These are phyloP conservation scores for Umimayanthus chanpuru DNA, from an alignment of 92 coral and sea anemone species.

Conservation along the genomic window DNA sequence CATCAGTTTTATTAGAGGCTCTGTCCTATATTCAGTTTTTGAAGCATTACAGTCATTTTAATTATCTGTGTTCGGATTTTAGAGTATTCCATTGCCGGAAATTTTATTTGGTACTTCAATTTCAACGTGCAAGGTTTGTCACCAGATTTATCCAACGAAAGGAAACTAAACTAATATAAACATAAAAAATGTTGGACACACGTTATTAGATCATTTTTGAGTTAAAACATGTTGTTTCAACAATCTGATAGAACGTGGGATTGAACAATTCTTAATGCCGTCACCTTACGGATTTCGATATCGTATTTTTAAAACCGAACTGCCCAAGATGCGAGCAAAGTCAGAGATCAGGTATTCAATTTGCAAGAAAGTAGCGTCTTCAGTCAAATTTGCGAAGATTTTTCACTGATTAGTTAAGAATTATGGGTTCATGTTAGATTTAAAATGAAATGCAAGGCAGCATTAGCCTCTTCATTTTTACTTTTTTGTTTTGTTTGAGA, in stretches of 20 bases:
- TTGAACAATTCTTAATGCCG: not conserved
- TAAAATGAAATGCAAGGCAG: not conserved
- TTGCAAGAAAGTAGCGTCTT: too few species aligned
- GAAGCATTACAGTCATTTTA: not conserved
- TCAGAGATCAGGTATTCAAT: too few species aligned
- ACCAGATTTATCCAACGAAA: not conserved
- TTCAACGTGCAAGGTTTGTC: not conserved
- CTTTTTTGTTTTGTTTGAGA: too few species aligned
- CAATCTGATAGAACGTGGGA: not conserved
- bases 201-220: too few species aligned
- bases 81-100: slow-evolving; percentile 14
- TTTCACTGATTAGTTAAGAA: too few species aligned
- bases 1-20: not conserved
- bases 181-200: not conserved
- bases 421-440: not conserved
- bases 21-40: not conserved
- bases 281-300: too few species aligned
- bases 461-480: not conserved
- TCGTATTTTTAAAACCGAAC: too few species aligned
- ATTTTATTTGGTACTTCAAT: not conserved
- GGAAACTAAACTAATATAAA: not conserved
- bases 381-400: too few species aligned
- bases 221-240: not conserved
- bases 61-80: not conserved
- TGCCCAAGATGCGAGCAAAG: too few species aligned